Base-by-base conservation (phyloP, 2,888 invertebrate genomes). In the Drosophila fulvimacula region DNA sequence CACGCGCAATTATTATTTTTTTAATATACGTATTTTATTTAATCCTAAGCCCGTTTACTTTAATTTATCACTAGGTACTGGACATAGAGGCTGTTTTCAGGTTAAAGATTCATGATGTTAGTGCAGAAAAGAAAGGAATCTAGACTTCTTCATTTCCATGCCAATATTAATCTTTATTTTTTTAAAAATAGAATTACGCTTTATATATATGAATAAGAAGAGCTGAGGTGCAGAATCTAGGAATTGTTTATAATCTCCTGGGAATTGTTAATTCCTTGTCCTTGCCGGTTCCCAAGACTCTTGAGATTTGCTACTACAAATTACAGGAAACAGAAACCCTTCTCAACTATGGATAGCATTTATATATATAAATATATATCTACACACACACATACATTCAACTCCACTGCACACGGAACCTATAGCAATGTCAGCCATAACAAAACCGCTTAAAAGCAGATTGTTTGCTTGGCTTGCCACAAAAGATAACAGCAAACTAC, bases 401-500 rank as follows among this genome's bases (percentile, higher is more conserved):
- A 32, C 15, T 13, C 21, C 7, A 44, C 11, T 34, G 27, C 17
- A 46, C 17, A n/a, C 5, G 2, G 27, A 27, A 46, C 27, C 11
- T 24, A 7, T 15, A 3, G 46, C 46, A 48, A 34, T 32, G 48
- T 32, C 48, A 17, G 9, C 11, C 1, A 11, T 4, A 6, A 34
- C 11, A 51, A 56, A 66, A 4, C n/a, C 21, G 46, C 63, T 73
- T 19, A 30, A 38, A 42, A 39, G 46, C 60, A 57, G 57, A 36
- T 46, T 62, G 69, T 60, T 73, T 73, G 76, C 59, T 60, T 67
- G 61, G 36, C 56, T 73, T 48, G 56, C 48, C 69, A 73, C 62
- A 58, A 76, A 76, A 79, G 63, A 67, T 69, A 69, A 63, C 62
- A 32, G 48, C 17, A 55, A 76, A 79, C 67, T 73, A 65, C 79